phyloP scores from a whole-genome alignment of 2,113 vertebrate genomes.

The Turnix velox region DNA sequence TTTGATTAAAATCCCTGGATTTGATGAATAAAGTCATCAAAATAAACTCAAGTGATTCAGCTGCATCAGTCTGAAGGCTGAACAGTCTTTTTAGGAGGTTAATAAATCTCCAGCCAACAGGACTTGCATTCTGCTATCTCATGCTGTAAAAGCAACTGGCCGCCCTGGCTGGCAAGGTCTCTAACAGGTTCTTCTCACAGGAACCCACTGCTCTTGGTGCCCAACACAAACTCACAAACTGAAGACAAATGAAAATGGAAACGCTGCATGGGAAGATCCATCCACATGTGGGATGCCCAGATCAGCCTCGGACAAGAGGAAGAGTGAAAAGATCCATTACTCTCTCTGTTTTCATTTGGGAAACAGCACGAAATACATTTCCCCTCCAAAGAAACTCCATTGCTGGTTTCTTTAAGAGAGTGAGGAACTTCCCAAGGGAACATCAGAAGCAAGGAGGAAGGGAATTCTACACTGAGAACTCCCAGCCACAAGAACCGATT shows the following conservation, averaged over 20 bases:
- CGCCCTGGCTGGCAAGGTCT: not conserved
- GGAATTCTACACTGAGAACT: not conserved
- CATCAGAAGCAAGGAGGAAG: not conserved
- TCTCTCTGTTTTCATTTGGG: not conserved
- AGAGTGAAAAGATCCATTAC: not conserved
- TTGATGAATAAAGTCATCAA: not conserved
- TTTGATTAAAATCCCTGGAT: not conserved
- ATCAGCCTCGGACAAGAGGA: conserved; percentile 22
- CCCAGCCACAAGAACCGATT: not conserved
- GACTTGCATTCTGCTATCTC: not conserved
- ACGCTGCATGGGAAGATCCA: conserved; percentile 20
- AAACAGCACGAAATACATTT: not conserved
- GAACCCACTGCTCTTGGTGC: not conserved
- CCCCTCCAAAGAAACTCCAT: not conserved
- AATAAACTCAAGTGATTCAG: not conserved
- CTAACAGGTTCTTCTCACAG: not conserved
- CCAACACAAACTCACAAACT: not conserved
- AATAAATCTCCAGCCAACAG: not conserved
- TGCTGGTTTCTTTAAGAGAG: not conserved
- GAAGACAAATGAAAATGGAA: conserved; percentile 44
- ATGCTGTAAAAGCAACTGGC: not conserved
- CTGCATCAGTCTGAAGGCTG: not conserved
- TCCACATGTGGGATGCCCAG: conserved; percentile 17
- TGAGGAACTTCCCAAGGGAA: not conserved
- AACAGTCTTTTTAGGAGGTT: not conserved